Base-by-base conservation (phyloP, 2,113 vertebrate species). In the Clarias macrocephalus region DNA sequence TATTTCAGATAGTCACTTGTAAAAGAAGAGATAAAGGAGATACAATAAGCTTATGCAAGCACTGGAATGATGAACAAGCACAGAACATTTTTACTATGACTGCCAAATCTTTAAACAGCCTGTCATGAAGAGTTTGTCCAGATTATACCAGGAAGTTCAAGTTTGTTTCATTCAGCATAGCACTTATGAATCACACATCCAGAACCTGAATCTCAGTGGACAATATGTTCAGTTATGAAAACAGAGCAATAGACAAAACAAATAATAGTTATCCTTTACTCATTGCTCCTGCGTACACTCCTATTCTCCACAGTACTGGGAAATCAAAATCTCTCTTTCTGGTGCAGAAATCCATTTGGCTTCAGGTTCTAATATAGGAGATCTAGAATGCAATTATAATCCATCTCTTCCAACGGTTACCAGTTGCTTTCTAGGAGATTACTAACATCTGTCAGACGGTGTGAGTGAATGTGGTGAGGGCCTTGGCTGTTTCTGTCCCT, bases 381-480 rank as follows among this genome's bases (percentile, higher is more conserved):
- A 93, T 92, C 90, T 88, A 88, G 88, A 81, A 89, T 91, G 91
- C 90, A 93, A 92, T 89, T 92, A 92, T 91, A 91, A 93, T 95
- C 92, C 86, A 93, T 95, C 93, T 94, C 91, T 89, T 93, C 88
- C 65, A 42, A 88, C 92, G 66, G 90, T 85, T 90, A 90, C 91
- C 89, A 91, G 88, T 93, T 91, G 90, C 84, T 42, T 94, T 91
- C 87, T 91, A 92, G 89, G 91, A 92, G 93, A 94, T 94, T 94
- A 91, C 94, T 92, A 92, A 90, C 93, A 92, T 95, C 94, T 86
- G 89, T 95, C 93, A 93, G 92, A 88, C 65, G 65, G 82, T 91
- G 89, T 88, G 91, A 92, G 92, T 88, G 91, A 91, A 90, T 72
- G 89, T 76, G 88, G 89, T 91, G 88, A 89, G 88, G 60, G 87